Evolutionary conservation across 1,140 invertebrate genomes (phyloP).

Genomic region (Argopecten irradians): DNA sequence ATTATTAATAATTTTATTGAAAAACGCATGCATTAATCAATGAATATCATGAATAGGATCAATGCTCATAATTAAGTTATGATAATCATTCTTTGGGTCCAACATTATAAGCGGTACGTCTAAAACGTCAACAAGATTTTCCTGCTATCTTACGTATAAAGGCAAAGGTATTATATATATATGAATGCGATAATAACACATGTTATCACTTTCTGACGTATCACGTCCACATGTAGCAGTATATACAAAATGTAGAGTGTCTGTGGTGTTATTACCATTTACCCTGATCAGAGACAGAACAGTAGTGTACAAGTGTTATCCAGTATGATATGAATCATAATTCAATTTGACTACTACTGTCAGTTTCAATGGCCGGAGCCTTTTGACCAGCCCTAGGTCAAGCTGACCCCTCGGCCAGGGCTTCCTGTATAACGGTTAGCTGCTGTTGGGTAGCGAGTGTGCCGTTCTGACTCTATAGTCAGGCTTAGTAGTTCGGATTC

Average conservation of each 20-base stretch:
- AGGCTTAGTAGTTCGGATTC: neutral
- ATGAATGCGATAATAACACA: neutral
- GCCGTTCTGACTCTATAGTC: neutral
- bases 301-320: neutral
- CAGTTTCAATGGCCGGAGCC: constrained; percentile 10
- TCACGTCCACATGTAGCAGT: neutral
- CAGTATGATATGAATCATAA: constrained; percentile 22
- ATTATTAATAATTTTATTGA: too few relatives aligned
- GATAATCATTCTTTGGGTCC: too few relatives aligned
- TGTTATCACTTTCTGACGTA: neutral
- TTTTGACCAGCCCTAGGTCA: neutral
- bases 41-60: too few relatives aligned
- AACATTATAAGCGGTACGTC: too few relatives aligned
- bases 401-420: neutral
- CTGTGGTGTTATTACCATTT: neutral
- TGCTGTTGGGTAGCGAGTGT: neutral
- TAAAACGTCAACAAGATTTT: too few relatives aligned
- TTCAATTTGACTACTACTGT: constrained; percentile 17
- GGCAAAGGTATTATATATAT: too few relatives aligned
- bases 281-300: neutral
- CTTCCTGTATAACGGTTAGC: neutral
- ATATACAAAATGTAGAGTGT: too few relatives aligned
- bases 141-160: too few relatives aligned
- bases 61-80: too few relatives aligned
- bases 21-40: too few relatives aligned